Evolutionary conservation across 1,140 invertebrate species (phyloP), one percentile per base, ranked within the genome.

Genomic region (Formica exsecta): DNA sequence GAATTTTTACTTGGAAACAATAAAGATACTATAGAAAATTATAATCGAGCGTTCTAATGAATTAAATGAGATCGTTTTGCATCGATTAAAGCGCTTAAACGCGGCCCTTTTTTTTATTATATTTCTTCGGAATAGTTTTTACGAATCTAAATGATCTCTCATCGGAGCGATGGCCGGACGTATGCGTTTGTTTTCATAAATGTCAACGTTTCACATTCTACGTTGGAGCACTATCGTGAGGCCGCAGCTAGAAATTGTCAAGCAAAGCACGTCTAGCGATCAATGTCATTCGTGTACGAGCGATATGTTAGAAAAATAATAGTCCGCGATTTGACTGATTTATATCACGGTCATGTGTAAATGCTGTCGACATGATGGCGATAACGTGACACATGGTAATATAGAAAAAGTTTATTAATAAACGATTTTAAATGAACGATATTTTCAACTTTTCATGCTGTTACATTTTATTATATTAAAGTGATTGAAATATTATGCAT

Each of bases 261-360:
- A 13, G 41, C 41, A 41, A 73, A 83, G 25, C 54, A 22, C 32
- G 66, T 61, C 16, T 73, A 61, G 68, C 51, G 54, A 73, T 61
- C 79, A 73, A 74, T 13, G 66, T 81, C 79, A 81, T 81, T 81
- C 79, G 36, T 71, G 16, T 51, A 19, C 25, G 19, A 70, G 77
- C 13, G 65, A 81, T 59, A 38, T 38, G 38, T 38, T 73, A 81
- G 66, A 29, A 81, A 81, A 81, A 81, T 81, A 81, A 73, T 73
- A 81, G 66, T 81, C 38, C 66, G 7, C 36, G 11, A 81, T 73
- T 81, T 81, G 54, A 80, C 59, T 57, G 65, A 81, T 86, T 86
- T 86, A 70, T 65, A 75, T 70, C 54, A 75, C 54, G n/a, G 25
- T 22, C 41, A 32, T 59, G 19, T 25, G 38, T 41, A 57, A n/a